A percentile compares a stretch with the other conserved stretches of the same genome.
phyloP scores from a whole-genome alignment of 92 coral and sea anemone species.

The Zoanthus solanderi region DNA sequence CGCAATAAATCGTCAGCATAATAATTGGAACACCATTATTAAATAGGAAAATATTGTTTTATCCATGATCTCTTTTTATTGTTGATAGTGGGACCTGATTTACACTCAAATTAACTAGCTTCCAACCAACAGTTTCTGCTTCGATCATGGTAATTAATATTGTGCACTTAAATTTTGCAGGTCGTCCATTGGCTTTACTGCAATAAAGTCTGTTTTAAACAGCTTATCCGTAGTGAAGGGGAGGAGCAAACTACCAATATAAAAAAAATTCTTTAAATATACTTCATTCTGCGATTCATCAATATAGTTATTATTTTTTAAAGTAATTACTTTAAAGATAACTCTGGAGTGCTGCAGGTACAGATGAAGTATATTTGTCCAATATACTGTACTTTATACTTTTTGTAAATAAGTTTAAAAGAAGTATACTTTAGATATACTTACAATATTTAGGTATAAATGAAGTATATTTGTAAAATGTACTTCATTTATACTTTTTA shows the following conservation, averaged over 20 bases:
- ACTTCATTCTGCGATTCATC: background rate
- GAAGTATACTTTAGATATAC: background rate
- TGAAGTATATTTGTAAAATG: background rate
- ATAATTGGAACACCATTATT: too few relatives aligned
- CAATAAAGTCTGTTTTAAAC: background rate
- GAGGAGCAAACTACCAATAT: background rate
- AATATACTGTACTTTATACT: background rate
- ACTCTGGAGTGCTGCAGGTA: background rate
- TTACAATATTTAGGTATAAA: background rate
- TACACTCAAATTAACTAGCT: too few relatives aligned
- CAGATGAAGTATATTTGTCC: background rate
- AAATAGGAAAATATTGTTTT: too few relatives aligned
- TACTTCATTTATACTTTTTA: background rate
- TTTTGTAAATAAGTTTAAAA: too few relatives aligned
- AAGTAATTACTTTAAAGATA: background rate
- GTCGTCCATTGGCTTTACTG: background rate
- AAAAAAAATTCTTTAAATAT: background rate
- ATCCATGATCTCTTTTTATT: too few relatives aligned
- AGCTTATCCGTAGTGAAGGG: background rate
- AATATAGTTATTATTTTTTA: background rate
- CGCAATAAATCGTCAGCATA: too few relatives aligned
- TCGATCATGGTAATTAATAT: background rate
- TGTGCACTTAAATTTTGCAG: background rate
- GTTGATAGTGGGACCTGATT: too few relatives aligned
- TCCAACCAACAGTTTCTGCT: too few relatives aligned